Conservation (phyloP, 2,888 invertebrate genomes). For the Oegoconia quadripuncta region DNA sequence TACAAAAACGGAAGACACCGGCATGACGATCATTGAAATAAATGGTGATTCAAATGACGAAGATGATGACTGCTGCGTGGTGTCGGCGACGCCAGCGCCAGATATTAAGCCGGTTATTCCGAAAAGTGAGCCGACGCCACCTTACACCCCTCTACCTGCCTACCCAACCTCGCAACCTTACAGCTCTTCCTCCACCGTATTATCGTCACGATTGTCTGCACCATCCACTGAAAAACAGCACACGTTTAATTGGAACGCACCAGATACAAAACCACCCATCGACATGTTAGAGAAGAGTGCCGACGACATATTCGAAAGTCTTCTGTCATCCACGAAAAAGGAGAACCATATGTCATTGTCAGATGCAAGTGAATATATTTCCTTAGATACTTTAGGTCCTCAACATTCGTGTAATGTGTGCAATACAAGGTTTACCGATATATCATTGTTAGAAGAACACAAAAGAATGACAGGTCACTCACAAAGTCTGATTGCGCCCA, state of each 20-base stretch:
- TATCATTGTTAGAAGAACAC: conserved; percentile 75
- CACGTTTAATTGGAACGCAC: conserved; percentile 71
- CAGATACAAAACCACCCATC: conserved; percentile 62
- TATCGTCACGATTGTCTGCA: conserved; percentile 35
- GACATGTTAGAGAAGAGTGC: conserved; percentile 67
- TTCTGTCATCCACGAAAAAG: conserved; percentile 58
- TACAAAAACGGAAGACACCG: conserved; percentile 55
- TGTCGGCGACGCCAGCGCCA: conserved; percentile 66
- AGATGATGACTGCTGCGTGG: conserved; percentile 72
- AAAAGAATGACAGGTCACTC: conserved; percentile 77
- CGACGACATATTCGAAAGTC: conserved; percentile 70
- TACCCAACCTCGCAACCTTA: conserved; percentile 43
- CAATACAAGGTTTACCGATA: conserved; percentile 79
- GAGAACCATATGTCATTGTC: conserved; percentile 56
- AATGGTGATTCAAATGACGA: conserved; percentile 72
- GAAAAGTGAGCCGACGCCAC: conserved; percentile 49
- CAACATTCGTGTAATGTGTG: conserved; percentile 80
- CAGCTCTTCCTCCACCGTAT: conserved; percentile 28
- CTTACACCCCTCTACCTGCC: conserved; percentile 40
- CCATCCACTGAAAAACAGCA: conserved; percentile 63
- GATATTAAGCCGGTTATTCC: conserved; percentile 63
- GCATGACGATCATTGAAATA: conserved; percentile 64
- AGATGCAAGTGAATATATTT: conserved; percentile 81
- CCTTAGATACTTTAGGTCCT: conserved; percentile 80
- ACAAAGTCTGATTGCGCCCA: conserved; percentile 50